A percentile compares a stretch with the other conserved stretches of the same genome.
Evolutionary conservation across 2,888 invertebrate genomes (phyloP).

Genomic region (Pemphredon lugubris): DNA sequence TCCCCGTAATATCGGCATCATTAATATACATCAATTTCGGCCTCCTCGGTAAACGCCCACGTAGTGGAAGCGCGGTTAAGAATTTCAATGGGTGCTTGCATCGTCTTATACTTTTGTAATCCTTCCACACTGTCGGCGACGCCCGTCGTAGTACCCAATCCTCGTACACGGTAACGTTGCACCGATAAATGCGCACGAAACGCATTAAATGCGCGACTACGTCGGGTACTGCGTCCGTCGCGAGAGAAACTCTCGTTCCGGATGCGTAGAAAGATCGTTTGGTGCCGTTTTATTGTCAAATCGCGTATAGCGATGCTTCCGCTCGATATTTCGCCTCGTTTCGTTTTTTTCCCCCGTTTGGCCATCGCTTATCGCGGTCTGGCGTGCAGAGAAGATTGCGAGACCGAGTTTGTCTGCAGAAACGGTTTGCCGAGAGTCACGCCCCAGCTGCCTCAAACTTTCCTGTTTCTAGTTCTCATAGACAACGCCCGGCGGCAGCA

Average conservation of each 20-base stretch:
- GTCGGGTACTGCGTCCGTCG: too few relatives aligned
- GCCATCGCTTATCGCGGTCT: constrained; percentile 20
- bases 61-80: constrained; percentile 41
- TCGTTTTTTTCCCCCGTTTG: constrained; percentile 23
- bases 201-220: too few relatives aligned
- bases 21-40: constrained; percentile 66
- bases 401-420: constrained; percentile 11
- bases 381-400: constrained; percentile 6
- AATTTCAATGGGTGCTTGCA: constrained; percentile 45
- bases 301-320: too few relatives aligned
- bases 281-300: too few relatives aligned
- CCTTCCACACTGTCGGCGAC: too few relatives aligned
- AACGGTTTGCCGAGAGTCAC: constrained; percentile 26
- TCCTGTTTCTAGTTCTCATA: constrained; percentile 32
- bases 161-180: too few relatives aligned
- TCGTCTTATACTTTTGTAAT: constrained; percentile 25
- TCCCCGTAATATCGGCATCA: constrained; percentile 42
- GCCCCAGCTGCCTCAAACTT: constrained; percentile 20
- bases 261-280: background rate
- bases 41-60: constrained; percentile 38
- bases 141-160: too few relatives aligned
- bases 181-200: too few relatives aligned
- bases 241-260: background rate
- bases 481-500: constrained; percentile 24
- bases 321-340: too few relatives aligned